Percentiles rank a stretch among this genome's conserved stretches.
Evolutionary conservation across 2,797 vertebrate species (phyloP).

Genomic region (Leucoraja ocellata): DNA sequence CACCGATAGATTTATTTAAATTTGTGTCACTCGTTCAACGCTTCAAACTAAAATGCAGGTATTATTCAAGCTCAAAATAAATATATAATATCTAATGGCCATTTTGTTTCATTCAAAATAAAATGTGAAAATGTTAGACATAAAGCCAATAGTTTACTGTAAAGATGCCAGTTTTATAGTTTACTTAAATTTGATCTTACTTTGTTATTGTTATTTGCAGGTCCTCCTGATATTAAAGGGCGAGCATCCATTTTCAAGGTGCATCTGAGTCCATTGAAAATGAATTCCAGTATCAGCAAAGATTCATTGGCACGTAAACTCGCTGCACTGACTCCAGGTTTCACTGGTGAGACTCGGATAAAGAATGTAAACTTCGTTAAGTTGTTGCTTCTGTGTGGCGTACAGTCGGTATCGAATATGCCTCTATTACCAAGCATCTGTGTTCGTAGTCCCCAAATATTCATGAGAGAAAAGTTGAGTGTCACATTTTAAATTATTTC

Average conservation of each 20-base stretch:
- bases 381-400: not conserved
- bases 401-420: not conserved
- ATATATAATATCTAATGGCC: not conserved
- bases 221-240: slow-evolving; percentile 71
- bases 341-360: slow-evolving; percentile 57
- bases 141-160: not conserved
- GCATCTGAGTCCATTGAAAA: slow-evolving; percentile 63
- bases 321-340: slow-evolving; percentile 62
- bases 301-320: slow-evolving; percentile 61
- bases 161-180: not conserved
- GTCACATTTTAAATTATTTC: not conserved
- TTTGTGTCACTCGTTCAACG: not conserved
- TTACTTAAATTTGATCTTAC: not conserved
- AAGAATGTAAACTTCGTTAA: not conserved
- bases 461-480: not conserved
- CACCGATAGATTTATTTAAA: not conserved
- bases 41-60: not conserved
- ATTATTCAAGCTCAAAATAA: not conserved
- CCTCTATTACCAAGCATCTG: not conserved
- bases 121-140: not conserved
- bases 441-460: not conserved
- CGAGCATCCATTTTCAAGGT: slow-evolving; percentile 72
- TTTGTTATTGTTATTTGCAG: slow-evolving; percentile 46
- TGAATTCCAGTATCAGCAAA: slow-evolving; percentile 53
- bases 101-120: not conserved